Evolutionary conservation across 2,797 vertebrate species (phyloP).

Genomic region (Gallinago stenura): DNA sequence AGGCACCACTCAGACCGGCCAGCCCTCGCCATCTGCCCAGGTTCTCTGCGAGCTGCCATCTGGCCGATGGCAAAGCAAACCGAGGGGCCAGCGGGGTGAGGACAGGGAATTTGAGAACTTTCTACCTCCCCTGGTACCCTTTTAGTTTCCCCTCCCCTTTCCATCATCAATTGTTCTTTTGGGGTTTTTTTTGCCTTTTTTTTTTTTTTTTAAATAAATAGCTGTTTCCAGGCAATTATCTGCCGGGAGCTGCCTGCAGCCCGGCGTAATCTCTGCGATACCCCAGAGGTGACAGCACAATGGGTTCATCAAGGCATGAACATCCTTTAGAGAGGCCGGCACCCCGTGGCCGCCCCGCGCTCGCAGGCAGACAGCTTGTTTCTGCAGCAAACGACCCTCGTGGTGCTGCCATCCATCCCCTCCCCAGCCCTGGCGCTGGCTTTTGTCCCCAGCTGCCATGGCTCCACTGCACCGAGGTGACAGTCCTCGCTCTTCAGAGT

Average conservation of each 20-base stretch:
- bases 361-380: background rate
- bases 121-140: background rate
- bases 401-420: background rate
- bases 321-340: background rate
- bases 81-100: background rate
- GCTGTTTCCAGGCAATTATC: background rate
- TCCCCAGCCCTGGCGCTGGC: background rate
- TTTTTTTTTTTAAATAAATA: background rate
- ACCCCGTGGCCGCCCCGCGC: accelerated
- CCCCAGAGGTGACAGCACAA: background rate
- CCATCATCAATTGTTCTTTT: background rate
- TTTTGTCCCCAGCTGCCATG: background rate
- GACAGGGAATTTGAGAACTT: background rate
- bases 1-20: background rate
- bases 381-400: background rate
- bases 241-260: background rate
- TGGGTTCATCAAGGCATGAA: background rate
- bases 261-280: background rate
- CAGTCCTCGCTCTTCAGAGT: background rate
- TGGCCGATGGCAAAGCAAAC: slow-evolving; percentile 5
- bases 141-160: background rate
- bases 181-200: background rate
- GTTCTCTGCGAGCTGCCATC: slow-evolving; percentile 50
- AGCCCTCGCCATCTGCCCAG: slow-evolving; percentile 54
- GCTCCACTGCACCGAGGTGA: background rate